Conservation (phyloP, 2,888 invertebrate genomes). For the Zygaena filipendulae region DNA sequence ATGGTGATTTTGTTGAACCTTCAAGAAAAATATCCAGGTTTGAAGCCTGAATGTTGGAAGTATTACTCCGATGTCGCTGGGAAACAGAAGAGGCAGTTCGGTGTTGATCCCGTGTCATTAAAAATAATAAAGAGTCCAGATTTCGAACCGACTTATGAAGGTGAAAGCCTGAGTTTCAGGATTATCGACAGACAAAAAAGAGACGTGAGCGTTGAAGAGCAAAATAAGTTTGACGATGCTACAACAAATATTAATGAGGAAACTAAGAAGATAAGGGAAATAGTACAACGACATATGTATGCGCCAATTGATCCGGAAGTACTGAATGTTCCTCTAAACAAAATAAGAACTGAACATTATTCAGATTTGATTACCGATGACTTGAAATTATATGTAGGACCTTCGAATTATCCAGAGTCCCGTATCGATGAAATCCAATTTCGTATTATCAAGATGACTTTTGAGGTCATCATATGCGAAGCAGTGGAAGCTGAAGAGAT, state of each 20-base stretch:
- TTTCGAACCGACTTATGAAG: constrained; percentile 41
- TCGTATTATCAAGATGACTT: constrained; percentile 33
- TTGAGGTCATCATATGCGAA: constrained; percentile 35
- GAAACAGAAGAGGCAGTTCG: constrained; percentile 54
- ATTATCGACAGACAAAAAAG: constrained; percentile 51
- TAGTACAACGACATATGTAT: constrained; percentile 37
- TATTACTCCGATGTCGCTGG: constrained; percentile 54
- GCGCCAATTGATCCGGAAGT: constrained; percentile 35
- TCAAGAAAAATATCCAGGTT: constrained; percentile 32
- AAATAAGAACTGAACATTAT: constrained; percentile 45
- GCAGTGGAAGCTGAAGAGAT: constrained; percentile 22
- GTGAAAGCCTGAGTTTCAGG: constrained; percentile 35
- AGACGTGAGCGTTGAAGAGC: constrained; percentile 36
- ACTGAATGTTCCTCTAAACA: constrained; percentile 33
- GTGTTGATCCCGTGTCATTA: constrained; percentile 49
- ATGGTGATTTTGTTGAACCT: constrained; percentile 36
- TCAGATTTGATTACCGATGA: constrained; percentile 47
- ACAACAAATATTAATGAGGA: constrained; percentile 20
- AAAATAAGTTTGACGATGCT: constrained; percentile 11
- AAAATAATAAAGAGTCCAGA: constrained; percentile 41
- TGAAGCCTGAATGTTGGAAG: constrained; percentile 55
- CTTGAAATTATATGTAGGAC: constrained; percentile 47
- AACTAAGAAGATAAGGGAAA: constrained; percentile 23
- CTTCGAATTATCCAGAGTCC: constrained; percentile 44
- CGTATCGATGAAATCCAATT: constrained; percentile 43